A percentile compares a stretch with the other conserved stretches of the same genome.
Evolutionary conservation across 2,888 invertebrate genomes (phyloP).

Genomic region (Pterostichus niger): DNA sequence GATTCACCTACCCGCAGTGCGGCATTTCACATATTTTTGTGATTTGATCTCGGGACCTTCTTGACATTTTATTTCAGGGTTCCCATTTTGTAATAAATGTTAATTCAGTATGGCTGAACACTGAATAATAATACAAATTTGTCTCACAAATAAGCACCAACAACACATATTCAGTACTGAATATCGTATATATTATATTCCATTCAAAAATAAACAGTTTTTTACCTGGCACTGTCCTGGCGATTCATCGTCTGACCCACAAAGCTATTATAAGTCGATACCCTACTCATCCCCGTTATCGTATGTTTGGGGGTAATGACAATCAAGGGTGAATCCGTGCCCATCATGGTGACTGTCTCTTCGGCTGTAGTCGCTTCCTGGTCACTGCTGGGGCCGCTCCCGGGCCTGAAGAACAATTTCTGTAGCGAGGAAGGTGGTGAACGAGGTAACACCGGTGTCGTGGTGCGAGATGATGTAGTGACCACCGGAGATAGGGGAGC

Average conservation of each 20-base stretch:
- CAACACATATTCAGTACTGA: no score
- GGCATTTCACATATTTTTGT: no score
- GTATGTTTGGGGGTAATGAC: slow-evolving; percentile 64
- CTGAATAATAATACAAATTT: no score
- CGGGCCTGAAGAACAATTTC: slow-evolving; percentile 59
- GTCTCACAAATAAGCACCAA: no score
- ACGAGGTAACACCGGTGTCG: slow-evolving; percentile 18
- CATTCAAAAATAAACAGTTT: background rate
- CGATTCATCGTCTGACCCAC: slow-evolving; percentile 57
- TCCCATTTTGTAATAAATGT: no score
- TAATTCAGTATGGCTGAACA: no score
- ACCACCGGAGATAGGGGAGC: background rate
- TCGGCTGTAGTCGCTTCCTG: background rate
- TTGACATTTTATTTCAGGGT: no score
- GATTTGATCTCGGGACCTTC: no score
- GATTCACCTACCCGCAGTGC: no score
- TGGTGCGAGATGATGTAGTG: slow-evolving; percentile 6
- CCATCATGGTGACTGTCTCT: slow-evolving; percentile 37
- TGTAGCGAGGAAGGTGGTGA: slow-evolving; percentile 23
- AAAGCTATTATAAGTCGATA: slow-evolving; percentile 62
- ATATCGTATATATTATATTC: no score
- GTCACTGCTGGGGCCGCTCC: slow-evolving; percentile 25
- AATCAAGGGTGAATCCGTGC: slow-evolving; percentile 58
- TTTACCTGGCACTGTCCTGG: slow-evolving; percentile 59
- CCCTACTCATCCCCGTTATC: slow-evolving; percentile 61